Evolutionary conservation across 35 echinoderm and acorn worm species (phyloP).

Genomic region (Amphiura filiformis): DNA sequence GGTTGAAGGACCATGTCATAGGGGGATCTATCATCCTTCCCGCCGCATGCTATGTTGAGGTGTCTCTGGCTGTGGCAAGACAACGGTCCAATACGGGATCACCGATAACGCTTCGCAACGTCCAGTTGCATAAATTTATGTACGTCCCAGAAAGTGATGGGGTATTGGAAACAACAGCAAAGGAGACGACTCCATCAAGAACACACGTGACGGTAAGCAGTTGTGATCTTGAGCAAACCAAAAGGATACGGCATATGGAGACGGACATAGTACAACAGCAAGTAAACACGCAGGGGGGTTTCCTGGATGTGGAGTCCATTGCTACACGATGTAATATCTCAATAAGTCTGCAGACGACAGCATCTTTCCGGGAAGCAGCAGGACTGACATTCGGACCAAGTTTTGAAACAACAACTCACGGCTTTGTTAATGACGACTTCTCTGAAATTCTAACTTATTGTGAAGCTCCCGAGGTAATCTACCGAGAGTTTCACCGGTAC

Average conservation of each 20-base stretch:
- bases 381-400: slow-evolving; percentile 28
- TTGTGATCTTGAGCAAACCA: background rate
- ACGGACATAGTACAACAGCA: background rate
- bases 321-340: background rate
- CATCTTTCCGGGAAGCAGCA: background rate
- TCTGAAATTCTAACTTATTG: slow-evolving; percentile 9
- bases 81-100: background rate
- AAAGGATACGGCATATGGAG: background rate
- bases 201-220: background rate
- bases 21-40: slow-evolving; percentile 15
- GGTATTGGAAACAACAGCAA: background rate
- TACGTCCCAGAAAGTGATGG: background rate
- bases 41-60: slow-evolving; percentile 37
- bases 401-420: slow-evolving; percentile 21
- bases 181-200: background rate
- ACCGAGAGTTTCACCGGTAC: slow-evolving; percentile 2
- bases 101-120: background rate
- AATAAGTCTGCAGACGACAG: background rate
- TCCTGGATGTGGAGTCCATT: background rate
- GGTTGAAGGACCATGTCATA: slow-evolving; percentile 40
- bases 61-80: slow-evolving; percentile 4
- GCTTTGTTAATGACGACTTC: background rate
- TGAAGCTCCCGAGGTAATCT: slow-evolving; percentile 8
- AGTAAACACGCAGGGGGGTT: background rate
- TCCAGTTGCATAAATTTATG: slow-evolving; percentile 15